Conservation (phyloP, 2,113 vertebrate genomes). For the Poecilia latipinna region DNA sequence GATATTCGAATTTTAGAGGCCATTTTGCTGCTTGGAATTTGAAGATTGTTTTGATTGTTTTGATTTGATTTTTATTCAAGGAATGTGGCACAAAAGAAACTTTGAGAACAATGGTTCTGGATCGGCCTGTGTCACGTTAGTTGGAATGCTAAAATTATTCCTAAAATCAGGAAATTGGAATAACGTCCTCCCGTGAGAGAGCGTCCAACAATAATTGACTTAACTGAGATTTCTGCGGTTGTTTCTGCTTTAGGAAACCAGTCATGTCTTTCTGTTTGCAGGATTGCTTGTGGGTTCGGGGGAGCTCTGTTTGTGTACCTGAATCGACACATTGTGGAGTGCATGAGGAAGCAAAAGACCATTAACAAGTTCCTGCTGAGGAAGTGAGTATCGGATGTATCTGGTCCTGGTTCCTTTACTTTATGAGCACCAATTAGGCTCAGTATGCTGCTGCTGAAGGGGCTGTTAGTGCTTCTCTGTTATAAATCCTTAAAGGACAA, state of each 20-base stretch:
- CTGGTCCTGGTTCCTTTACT: constrained; percentile 1
- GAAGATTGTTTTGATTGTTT: neutral
- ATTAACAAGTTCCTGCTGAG: constrained; percentile 97
- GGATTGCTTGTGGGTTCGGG: constrained; percentile 95
- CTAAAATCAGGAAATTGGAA: constrained; percentile 9
- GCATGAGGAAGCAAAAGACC: constrained; percentile 97
- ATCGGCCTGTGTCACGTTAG: constrained; percentile 10
- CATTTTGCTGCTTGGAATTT: constrained; percentile 11
- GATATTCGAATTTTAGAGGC: neutral
- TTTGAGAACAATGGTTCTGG: neutral
- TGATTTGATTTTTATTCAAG: constrained; percentile 27
- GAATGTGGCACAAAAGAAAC: constrained; percentile 48
- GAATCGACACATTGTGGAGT: constrained; percentile 96
- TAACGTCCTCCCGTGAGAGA: constrained; percentile 19
- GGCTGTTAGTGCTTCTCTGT: neutral
- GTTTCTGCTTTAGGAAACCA: neutral
- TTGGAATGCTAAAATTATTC: constrained; percentile 9
- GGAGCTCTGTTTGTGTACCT: constrained; percentile 96
- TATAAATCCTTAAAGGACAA: neutral
- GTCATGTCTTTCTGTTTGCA: constrained; percentile 55
- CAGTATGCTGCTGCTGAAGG: neutral
- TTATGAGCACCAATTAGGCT: neutral
- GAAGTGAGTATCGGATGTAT: constrained; percentile 88
- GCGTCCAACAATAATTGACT: neutral
- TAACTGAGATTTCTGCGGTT: neutral